Conservation (phyloP, 30 jellyfish, hydroid and myxozoan species). For the Aurelia aurita region DNA sequence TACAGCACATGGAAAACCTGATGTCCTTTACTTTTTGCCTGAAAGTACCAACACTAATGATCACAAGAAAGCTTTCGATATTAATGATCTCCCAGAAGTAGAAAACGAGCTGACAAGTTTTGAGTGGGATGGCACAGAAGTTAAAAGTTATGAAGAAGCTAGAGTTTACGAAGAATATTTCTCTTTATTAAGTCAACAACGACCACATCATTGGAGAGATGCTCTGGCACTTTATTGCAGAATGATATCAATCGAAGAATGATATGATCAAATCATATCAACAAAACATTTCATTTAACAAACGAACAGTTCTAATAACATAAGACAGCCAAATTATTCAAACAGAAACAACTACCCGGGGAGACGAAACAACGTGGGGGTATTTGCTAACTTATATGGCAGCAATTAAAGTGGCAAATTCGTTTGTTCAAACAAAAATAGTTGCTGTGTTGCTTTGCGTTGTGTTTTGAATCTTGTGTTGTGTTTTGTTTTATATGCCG, state of each 20-base stretch:
- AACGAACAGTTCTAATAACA: no score
- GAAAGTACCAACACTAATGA: constrained; percentile 8
- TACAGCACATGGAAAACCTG: constrained; percentile 56
- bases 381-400: no score
- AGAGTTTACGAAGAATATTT: constrained; percentile 4
- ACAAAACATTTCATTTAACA: no score
- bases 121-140: constrained; percentile 1
- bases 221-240: no score
- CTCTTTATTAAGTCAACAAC: background rate
- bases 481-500: background rate
- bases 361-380: no score
- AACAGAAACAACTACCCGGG: no score
- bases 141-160: constrained; percentile 8
- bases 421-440: no score
- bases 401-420: no score
- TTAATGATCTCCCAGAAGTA: constrained; percentile 10
- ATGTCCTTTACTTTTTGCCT: constrained; percentile 24
- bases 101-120: constrained; percentile 12
- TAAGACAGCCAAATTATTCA: no score
- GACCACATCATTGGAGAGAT: constrained; percentile 4
- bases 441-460: background rate
- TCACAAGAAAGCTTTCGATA: constrained; percentile 10
- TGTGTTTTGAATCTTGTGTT: background rate
- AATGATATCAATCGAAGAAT: no score
- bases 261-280: no score